Evolutionary conservation across 2,113 vertebrate genomes (phyloP), one percentile per base, ranked within the genome.

Genomic region (Cebus imitator): DNA sequence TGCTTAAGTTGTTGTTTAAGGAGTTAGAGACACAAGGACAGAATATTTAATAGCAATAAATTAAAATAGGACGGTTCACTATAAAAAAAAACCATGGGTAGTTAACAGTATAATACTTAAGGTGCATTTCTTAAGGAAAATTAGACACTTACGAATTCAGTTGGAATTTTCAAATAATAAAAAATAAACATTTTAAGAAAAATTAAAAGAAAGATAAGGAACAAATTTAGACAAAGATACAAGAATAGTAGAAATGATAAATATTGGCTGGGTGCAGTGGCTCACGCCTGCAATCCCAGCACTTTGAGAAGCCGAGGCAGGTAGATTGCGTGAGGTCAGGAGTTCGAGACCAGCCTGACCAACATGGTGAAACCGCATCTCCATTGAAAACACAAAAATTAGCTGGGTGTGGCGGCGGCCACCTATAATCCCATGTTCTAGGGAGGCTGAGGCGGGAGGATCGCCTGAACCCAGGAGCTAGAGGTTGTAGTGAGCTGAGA

Each of bases 101-200:
- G 37, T 21, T 91, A 32, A 87, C 18, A 68, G 27, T 66, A 32
- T 40, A 73, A 11, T 57, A 84, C 8, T 73, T 43, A 73, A 73
- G n/a, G 57, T 45, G 12, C 14, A 70, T 55, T n/a, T 92, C 32
- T 79, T 84, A 50, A 40, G 13, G 25, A 92, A 90, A 94, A 76
- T 52, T 37, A 70, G 45, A 12, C 50, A 86, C 27, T 14, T 93
- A 10, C 90, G 2, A 48, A 87, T 94, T 91, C 40, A 79, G 50
- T 68, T 84, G 43, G 32, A 82, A 48, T 87, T 92, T 93, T 83
- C 32, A 76, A 96, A 86, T 25, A 84, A 73, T 25, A 84, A 73
- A 93, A 37, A 8, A 64, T 78, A 84, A 88, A 70, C 20, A 18
- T 50, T 35, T 87, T 23, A 82, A 80, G 25, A 81, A 81, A 76